phyloP scores from a whole-genome alignment of 2,888 invertebrate species.

The Ceramica pisi region DNA sequence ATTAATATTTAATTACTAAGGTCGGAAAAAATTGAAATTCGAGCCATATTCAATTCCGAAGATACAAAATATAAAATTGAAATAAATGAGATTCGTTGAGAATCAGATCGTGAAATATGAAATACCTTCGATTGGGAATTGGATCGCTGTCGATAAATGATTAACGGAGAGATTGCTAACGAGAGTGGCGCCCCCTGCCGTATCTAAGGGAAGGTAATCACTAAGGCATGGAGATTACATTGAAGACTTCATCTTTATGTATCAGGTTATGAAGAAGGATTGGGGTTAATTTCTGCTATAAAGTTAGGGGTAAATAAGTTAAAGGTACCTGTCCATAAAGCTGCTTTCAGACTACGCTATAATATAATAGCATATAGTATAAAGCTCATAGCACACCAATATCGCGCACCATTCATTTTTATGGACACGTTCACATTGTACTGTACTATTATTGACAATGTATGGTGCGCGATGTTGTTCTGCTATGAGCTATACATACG shows the following conservation, averaged over 20 bases:
- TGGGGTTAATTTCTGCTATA: not conserved
- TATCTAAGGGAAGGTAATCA: constrained; percentile 52
- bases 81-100: constrained; percentile 54
- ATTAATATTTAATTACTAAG: constrained; percentile 35
- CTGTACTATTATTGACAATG: no score
- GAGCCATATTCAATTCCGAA: constrained; percentile 24
- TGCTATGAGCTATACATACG: no score
- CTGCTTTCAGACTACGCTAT: no score
- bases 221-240: constrained; percentile 29
- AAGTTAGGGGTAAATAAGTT: no score
- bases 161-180: constrained; percentile 63
- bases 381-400: no score
- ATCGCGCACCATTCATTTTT: no score
- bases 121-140: constrained; percentile 54
- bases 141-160: constrained; percentile 58
- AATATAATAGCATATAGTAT: no score
- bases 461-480: no score
- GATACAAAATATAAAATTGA: constrained; percentile 47
- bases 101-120: constrained; percentile 59
- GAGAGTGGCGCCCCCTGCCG: constrained; percentile 39
- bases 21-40: constrained; percentile 15
- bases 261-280: constrained; percentile 1
- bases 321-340: no score
- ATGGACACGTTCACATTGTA: no score
- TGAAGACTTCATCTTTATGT: constrained; percentile 15